Base-by-base conservation (phyloP, 1,140 invertebrate genomes). In the Maniola jurtina region DNA sequence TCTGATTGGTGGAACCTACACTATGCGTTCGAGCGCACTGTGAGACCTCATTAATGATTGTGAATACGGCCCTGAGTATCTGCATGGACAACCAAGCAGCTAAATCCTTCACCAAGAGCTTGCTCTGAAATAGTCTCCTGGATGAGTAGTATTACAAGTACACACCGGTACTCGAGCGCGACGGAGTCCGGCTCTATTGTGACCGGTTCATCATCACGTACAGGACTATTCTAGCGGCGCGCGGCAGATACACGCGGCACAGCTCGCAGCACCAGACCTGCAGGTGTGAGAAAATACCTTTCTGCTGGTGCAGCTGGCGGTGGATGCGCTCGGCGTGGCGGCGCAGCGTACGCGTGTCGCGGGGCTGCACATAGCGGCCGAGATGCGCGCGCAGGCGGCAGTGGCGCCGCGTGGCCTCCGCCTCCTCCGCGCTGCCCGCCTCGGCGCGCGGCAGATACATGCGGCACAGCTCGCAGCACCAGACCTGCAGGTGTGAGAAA, bases 381-480 rank as follows among this genome's bases (percentile, higher is more conserved):
- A 95, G 91, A 84, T 96, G 95, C 71, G 92, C 92, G 60, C 94
- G 93, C 74, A 93, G 92, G 45, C 93, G 92, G 78, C 95, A 96
- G 92, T 96, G 95, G 58, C 94, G 91, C 25, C 94, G 92, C 58
- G 94, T 83, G 33, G 93, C 93, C 57, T 92, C 88, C 70, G 95
- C 93, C 64, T 91, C 88, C 65, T 94, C 94, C 0, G 81, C 75
- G 58, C 82, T 78, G 61, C 84, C 87, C 7, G 77, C 48, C 33
- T 93, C 50, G 66, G 91, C 78, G 38, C 93, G 93, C 45, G 93
- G 92, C 61, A 96, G 84, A 83, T 95, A 96, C 74, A 93, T 92
- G 72, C 94, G 93, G 83, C 96, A 96, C 35, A 96, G 79, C 72
- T 95, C 95, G 76, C 95, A 96, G 83, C 92, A 94, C 79, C 92